These are phyloP conservation scores for Passer domesticus DNA, from an alignment of 2,113 vertebrate species.

Conservation along the genomic window DNA sequence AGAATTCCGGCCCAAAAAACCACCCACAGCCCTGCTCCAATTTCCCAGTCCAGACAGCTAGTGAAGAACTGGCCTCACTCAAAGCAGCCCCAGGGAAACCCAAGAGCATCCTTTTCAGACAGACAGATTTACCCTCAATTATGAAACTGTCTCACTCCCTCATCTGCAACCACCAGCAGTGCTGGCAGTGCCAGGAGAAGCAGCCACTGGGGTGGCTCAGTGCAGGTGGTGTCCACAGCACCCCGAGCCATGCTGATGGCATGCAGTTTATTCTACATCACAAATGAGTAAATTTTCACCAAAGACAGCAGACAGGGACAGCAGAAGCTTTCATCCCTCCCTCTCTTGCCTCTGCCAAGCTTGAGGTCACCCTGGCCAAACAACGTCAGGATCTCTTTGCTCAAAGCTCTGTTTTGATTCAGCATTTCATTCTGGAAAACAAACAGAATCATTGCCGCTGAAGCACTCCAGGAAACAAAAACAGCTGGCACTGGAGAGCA, in stretches of 20 bases:
- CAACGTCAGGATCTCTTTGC: neutral
- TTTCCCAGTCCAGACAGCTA: neutral
- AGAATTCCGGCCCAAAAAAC: neutral
- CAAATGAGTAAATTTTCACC: neutral
- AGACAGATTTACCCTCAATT: neutral
- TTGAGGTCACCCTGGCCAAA: neutral
- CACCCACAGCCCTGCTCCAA: neutral
- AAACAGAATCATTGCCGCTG: neutral
- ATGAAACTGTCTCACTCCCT: neutral
- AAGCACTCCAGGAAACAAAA: neutral
- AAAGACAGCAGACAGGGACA: neutral
- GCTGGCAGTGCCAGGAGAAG: neutral
- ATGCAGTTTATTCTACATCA: neutral
- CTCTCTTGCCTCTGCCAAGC: neutral
- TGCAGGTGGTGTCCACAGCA: neutral
- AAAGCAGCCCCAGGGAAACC: neutral
- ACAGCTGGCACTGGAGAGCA: neutral
- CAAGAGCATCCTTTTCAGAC: neutral
- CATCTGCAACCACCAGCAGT: neutral
- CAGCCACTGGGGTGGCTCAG: neutral
- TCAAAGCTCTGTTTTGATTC: constrained; percentile 7
- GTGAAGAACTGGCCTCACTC: neutral
- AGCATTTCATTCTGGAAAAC: neutral
- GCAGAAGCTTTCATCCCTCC: neutral
- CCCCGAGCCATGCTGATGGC: neutral